Evolutionary conservation across 2,888 invertebrate genomes (phyloP).

Genomic region (Artemia sp.): DNA sequence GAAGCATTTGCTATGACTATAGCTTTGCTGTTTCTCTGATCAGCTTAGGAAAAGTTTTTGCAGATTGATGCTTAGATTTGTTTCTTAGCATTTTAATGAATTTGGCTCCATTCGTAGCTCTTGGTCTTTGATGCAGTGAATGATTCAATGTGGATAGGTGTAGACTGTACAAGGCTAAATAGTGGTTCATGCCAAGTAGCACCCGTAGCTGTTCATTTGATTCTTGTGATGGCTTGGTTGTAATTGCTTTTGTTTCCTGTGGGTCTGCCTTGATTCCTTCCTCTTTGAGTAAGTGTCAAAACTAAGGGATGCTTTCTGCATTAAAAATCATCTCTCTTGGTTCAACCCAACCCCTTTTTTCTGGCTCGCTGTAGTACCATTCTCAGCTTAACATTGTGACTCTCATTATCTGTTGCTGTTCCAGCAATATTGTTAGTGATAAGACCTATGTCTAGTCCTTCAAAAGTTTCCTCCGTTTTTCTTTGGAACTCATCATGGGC

Average conservation of each 20-base stretch:
- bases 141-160: too few species aligned
- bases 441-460: too few species aligned
- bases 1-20: slow-evolving; percentile 4
- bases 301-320: slow-evolving; percentile 6
- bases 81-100: slow-evolving; percentile 8
- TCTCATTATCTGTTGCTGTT: slow-evolving; percentile 5
- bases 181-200: too few species aligned
- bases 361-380: slow-evolving; percentile 13
- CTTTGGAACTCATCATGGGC: slow-evolving; percentile 9
- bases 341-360: too few species aligned
- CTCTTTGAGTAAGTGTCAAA: background rate
- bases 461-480: slow-evolving; percentile 13
- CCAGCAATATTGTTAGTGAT: slow-evolving; percentile 13
- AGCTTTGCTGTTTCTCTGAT: background rate
- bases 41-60: background rate
- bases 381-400: slow-evolving; percentile 9
- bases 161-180: too few species aligned
- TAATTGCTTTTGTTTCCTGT: background rate
- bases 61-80: slow-evolving; percentile 10
- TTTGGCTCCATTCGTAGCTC: slow-evolving; percentile 10
- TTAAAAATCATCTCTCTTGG: slow-evolving; percentile 2
- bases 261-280: slow-evolving; percentile 7
- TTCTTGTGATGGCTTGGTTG: too few species aligned
- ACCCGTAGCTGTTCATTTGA: too few species aligned
- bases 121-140: background rate